These are phyloP conservation scores for Scomberomorus guttatus DNA, from an alignment of 2,797 vertebrate genomes.

Conservation along the genomic window DNA sequence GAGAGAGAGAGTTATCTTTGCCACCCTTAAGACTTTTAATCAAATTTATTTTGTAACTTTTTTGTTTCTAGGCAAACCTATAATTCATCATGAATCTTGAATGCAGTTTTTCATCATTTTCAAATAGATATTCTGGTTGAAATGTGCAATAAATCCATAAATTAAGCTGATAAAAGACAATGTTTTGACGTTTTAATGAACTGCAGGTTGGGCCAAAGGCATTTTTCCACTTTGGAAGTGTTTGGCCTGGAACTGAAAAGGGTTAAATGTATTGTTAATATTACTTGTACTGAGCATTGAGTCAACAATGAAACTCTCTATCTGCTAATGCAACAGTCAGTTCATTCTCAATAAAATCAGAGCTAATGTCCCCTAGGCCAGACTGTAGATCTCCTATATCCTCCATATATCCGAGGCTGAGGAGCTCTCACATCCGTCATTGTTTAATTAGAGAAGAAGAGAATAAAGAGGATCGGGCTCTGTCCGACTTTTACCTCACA, in stretches of 20 bases:
- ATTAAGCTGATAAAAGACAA: neutral
- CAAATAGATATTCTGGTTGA: too few species aligned
- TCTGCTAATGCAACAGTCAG: slow-evolving; percentile 12
- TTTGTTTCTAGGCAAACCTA: neutral
- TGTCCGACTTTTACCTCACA: neutral
- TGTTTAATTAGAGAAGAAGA: slow-evolving; percentile 50
- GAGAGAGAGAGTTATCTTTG: too few species aligned
- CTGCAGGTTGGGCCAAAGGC: too few species aligned
- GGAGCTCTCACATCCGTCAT: slow-evolving; percentile 30
- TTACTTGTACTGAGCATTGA: neutral
- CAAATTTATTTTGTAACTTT: neutral
- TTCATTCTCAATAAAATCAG: slow-evolving; percentile 25
- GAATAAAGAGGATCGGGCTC: slow-evolving; percentile 29
- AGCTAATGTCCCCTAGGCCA: slow-evolving; percentile 15
- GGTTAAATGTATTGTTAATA: neutral
- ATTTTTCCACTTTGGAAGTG: neutral
- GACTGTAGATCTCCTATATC: slow-evolving; percentile 23
- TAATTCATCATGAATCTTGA: neutral
- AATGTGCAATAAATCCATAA: neutral
- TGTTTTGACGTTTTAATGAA: too few species aligned
- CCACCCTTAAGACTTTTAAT: neutral
- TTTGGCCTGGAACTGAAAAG: neutral
- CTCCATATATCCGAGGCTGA: slow-evolving; percentile 27
- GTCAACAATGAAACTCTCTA: neutral
- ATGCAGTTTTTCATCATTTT: neutral